Base-by-base conservation (phyloP, 2,888 invertebrate genomes). In the Epinotia ramella region DNA sequence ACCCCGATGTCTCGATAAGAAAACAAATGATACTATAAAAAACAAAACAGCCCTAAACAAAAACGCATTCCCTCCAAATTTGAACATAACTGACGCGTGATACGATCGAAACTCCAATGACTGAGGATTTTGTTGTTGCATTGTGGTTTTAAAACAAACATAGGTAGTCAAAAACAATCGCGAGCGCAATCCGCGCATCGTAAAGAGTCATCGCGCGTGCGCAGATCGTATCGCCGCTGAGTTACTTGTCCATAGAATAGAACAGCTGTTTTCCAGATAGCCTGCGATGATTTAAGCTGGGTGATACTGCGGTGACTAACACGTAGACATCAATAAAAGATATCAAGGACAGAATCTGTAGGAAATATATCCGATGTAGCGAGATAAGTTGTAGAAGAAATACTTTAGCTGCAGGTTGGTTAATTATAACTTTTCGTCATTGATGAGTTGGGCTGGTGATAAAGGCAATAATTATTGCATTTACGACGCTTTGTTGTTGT, bases 171-270 rank as follows among this genome's bases (percentile, higher is more conserved):
- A 80, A 81, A 84, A 83, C 84, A 84, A 84, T 84, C 81, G 82
- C 82, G 79, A 78, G 79, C 81, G 81, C 82, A 77, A 79, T 78
- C 79, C 78, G 80, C 79, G 76, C 78, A 84, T 89, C 90, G 86
- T 89, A 90, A 89, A 89, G 83, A 84, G 84, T 83, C 88, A 88
- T 89, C 89, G 89, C 89, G 88, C 90, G 90, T 88, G 91, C 87
- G 59, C 46, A 82, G 91, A 91, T 90, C 83, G 82, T 90, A 91
- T 91, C 91, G 77, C 73, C 69, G 81, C 81, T 83, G 86, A 85
- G 83, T 89, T 87, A 89, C 86, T 44, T 49, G 76, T 71, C 60
- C 72, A 66, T 62, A 64, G 56, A 69, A 46, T 44, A 46, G 44
- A 69, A 69, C 69, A 69, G 69, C 69, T 69, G 69, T 69, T 69